These are phyloP conservation scores for Caranx ignobilis DNA, from an alignment of 2,113 vertebrate genomes.

Conservation along the genomic window DNA sequence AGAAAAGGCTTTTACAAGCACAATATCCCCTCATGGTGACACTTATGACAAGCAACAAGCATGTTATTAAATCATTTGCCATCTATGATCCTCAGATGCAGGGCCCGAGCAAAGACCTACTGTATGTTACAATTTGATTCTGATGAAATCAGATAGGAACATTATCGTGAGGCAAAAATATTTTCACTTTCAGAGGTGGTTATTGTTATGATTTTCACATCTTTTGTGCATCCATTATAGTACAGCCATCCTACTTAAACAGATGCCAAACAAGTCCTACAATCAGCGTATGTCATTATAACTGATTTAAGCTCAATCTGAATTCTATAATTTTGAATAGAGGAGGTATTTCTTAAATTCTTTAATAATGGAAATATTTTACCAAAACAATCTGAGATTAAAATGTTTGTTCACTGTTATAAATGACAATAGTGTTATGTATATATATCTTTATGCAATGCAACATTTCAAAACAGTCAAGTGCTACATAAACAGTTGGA, in stretches of 20 bases:
- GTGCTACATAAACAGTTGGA: slow-evolving; percentile 16
- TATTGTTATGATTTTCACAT: slow-evolving; percentile 31
- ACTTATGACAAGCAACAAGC: slow-evolving; percentile 38
- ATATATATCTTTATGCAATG: not conserved
- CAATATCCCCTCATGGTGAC: slow-evolving; percentile 48
- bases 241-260: slow-evolving; percentile 38
- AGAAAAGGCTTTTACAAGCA: slow-evolving; percentile 58
- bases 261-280: slow-evolving; percentile 47
- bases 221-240: slow-evolving; percentile 27
- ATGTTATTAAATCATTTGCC: slow-evolving; percentile 31
- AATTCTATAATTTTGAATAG: slow-evolving; percentile 38
- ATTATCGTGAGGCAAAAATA: not conserved
- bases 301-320: slow-evolving; percentile 37
- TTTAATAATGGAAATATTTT: slow-evolving; percentile 41
- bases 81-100: slow-evolving; percentile 38
- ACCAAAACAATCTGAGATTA: slow-evolving; percentile 35
- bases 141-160: slow-evolving; percentile 5
- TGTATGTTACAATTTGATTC: slow-evolving; percentile 35
- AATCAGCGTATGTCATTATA: slow-evolving; percentile 23
- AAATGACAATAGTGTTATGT: slow-evolving; percentile 10
- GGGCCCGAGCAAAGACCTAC: slow-evolving; percentile 31
- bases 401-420: slow-evolving; percentile 37
- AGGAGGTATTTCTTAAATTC: slow-evolving; percentile 14
- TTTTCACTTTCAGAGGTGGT: slow-evolving; percentile 15
- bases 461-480: slow-evolving; percentile 57